Percentiles rank a stretch among this genome's conserved stretches.
Evolutionary conservation across 2,888 invertebrate genomes (phyloP).

Genomic region (Euphydryas editha): DNA sequence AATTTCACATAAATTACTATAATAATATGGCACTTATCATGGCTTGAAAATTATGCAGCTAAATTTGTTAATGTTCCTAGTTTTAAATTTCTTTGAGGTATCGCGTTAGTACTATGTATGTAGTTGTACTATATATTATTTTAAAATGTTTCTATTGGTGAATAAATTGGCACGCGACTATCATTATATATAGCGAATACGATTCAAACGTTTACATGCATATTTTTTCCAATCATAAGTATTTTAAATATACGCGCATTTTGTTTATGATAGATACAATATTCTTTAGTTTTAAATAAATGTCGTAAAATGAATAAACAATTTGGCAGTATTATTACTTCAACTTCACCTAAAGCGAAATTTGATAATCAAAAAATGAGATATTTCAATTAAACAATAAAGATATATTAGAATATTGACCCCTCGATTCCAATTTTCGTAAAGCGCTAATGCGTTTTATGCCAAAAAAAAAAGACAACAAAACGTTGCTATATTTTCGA

Average conservation of each 20-base stretch:
- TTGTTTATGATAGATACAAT: not conserved
- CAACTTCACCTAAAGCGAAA: not conserved
- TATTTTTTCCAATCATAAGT: slow-evolving; percentile 1
- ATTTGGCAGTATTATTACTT: not conserved
- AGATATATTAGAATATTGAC: slow-evolving; percentile 27
- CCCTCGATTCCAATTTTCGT: slow-evolving; percentile 19
- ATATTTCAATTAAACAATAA: slow-evolving; percentile 15
- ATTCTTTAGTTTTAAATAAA: not conserved
- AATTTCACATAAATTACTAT: not conserved
- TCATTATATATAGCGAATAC: not conserved
- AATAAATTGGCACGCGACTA: not conserved
- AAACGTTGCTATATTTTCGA: slow-evolving; percentile 22
- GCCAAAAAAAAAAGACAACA: slow-evolving; percentile 23
- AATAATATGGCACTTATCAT: too few relatives aligned
- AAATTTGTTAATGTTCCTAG: not conserved
- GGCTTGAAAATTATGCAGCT: not conserved
- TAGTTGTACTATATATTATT: not conserved
- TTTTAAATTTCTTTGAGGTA: slow-evolving; percentile 1
- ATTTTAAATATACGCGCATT: not conserved
- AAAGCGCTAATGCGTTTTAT: slow-evolving; percentile 26
- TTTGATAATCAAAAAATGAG: not conserved
- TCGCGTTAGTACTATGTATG: not conserved
- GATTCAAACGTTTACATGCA: not conserved
- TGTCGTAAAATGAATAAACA: not conserved
- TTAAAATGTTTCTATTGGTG: not conserved